Evolutionary conservation across 1,140 invertebrate species (phyloP).

Genomic region (Papilio glaucus): DNA sequence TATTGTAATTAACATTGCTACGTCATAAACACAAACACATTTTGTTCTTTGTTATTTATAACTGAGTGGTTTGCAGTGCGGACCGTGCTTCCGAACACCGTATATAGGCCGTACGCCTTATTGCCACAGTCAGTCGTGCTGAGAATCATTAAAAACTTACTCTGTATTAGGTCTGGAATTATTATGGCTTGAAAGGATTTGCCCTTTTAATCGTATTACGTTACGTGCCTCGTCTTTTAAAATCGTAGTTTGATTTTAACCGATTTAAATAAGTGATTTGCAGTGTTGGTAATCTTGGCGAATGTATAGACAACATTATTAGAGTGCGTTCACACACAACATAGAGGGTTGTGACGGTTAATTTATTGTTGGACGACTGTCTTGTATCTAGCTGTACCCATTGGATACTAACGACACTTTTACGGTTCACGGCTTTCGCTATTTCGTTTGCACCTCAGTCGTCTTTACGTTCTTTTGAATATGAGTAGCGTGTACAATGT

Average conservation of each 20-base stretch:
- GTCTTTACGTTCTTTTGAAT: no score
- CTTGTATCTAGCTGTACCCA: no score
- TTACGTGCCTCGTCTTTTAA: conserved; percentile 1
- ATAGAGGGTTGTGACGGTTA: no score
- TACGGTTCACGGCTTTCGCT: no score
- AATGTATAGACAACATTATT: no score
- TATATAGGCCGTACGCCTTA: conserved; percentile 16
- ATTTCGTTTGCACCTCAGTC: no score
- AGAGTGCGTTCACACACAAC: no score
- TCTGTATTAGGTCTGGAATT: conserved; percentile 16
- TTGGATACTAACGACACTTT: no score
- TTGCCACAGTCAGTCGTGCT: neutral
- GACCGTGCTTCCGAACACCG: conserved; percentile 7
- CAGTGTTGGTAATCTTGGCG: neutral
- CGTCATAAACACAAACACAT: conserved; percentile 6
- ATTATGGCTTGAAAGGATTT: conserved; percentile 18
- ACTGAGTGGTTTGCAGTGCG: neutral
- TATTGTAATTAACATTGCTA: conserved; percentile 24
- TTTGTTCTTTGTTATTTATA: conserved; percentile 21
- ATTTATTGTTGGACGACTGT: no score
- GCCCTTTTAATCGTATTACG: conserved; percentile 12
- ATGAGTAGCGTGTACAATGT: no score
- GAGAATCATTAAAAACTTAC: conserved; percentile 16
- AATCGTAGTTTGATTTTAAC: neutral
- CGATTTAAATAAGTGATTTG: neutral